Conservation (phyloP, 2,888 invertebrate genomes). For the Tachina fera region DNA sequence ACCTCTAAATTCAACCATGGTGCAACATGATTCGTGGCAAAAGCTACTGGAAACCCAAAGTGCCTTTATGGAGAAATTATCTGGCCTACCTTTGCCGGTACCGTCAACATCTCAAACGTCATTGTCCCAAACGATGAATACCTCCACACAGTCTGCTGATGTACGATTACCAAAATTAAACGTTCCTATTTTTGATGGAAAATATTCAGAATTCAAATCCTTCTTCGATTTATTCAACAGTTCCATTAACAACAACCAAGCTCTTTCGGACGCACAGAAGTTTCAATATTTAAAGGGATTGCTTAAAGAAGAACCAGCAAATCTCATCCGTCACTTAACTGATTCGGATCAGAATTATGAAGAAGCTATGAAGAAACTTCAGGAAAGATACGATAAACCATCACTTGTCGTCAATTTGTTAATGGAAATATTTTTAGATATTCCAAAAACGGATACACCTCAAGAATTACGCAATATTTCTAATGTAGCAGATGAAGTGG, state of each 20-base stretch:
- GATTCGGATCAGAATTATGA: not conserved
- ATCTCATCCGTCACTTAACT: conserved; percentile 33
- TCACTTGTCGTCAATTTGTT: conserved; percentile 57
- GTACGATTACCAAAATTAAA: conserved; percentile 45
- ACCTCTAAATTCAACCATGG: conserved; percentile 24
- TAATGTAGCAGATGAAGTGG: conserved; percentile 55
- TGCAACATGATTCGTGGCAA: conserved; percentile 35
- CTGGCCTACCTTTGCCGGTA: not conserved
- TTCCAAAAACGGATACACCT: conserved; percentile 19
- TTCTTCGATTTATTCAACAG: conserved; percentile 53
- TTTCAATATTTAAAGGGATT: too few relatives aligned
- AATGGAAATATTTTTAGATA: conserved; percentile 51
- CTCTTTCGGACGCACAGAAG: conserved; percentile 15
- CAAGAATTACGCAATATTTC: conserved; percentile 16
- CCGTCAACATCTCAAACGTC: not conserved
- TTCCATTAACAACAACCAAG: conserved; percentile 40
- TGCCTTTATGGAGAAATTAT: conserved; percentile 10
- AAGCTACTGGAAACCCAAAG: conserved; percentile 24
- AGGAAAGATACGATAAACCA: conserved; percentile 57
- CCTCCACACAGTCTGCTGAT: conserved; percentile 37
- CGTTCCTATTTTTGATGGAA: not conserved
- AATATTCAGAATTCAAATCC: not conserved
- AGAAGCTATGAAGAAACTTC: conserved; percentile 44
- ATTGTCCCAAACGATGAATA: conserved; percentile 22
- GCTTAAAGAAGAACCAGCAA: conserved; percentile 13